Percentiles rank a stretch among this genome's conserved stretches.
Evolutionary conservation across 37 sponge, comb jelly and placozoan species (phyloP).

Genomic region (Oopsacas minuta): DNA sequence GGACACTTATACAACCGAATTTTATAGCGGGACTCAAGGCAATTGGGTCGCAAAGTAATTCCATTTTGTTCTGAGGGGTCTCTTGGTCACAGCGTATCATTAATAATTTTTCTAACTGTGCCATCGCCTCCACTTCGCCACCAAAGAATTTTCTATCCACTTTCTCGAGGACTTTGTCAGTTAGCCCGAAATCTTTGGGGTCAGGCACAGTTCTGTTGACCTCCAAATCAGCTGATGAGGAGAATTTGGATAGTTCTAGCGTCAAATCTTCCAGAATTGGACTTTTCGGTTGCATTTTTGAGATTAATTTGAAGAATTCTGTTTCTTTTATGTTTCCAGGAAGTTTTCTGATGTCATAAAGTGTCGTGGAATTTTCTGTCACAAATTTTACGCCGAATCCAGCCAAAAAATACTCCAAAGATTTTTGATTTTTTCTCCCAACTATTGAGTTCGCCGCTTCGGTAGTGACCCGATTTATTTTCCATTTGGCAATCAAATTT

Average conservation of each 20-base stretch:
- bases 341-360: neutral
- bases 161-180: neutral
- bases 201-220: neutral
- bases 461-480: neutral
- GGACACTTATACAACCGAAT: neutral
- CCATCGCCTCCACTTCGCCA: neutral
- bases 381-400: neutral
- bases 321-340: neutral
- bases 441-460: neutral
- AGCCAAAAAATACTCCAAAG: neutral
- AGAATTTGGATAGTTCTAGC: neutral
- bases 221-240: neutral
- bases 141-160: neutral
- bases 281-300: neutral
- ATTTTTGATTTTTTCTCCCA: neutral
- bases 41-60: neutral
- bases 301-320: neutral
- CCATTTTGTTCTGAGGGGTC: neutral
- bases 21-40: neutral
- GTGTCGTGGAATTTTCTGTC: neutral
- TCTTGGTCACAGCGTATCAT: no score
- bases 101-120: neutral
- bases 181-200: neutral
- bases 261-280: neutral
- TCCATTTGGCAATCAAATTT: neutral